Base-by-base conservation (phyloP, 1,140 invertebrate species). In the Hylaeus anthracinus region DNA sequence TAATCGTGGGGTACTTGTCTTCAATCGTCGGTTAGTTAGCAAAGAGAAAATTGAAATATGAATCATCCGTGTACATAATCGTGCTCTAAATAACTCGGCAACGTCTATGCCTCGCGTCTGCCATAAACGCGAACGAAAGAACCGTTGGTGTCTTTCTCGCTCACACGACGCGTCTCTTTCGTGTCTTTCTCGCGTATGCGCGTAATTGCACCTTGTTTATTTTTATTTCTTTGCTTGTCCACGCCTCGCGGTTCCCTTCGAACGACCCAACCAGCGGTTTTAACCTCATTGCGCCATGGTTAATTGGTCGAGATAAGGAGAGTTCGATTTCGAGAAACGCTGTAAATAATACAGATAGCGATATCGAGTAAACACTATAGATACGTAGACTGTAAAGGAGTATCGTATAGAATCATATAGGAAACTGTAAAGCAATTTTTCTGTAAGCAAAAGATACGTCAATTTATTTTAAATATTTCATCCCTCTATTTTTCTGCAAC, bases 31-130 rank as follows among this genome's bases (percentile, higher is more conserved):
- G 81, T 15, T 69, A 74, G 66, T 71, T 72, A 60, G 56, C 71
- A 61, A 60, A 58, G 65, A 87, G 85, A 86, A 84, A 81, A 84
- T 81, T 78, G 61, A 84, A 84, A 86, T 86, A 79, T 87, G 86
- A 87, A 79, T 87, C 86, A 86, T 81, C 73, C 43, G 61, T 5
- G 70, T 75, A 74, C 60, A 86, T 72, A 85, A 71, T 75, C 82
- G 72, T 51, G 75, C 58, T 77, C 70, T 66, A 74, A 86, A 86
- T 84, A 86, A 48, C 76, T 58, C 41, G 9, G 63, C 37, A 60
- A 43, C 43, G n/a, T 82, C 64, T 82, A 26, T 58, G 61, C 58
- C 51, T 51, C 51, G 37, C 39, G 12, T 15, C 3, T 39, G 14
- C 72, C 43, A 63, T 15, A 14, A 65, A 56, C 45, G 56, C 37